A percentile compares a stretch with the other conserved stretches of the same genome.
Conservation (phyloP, 2,888 invertebrate genomes). For the Ennomos fuscantarius region DNA sequence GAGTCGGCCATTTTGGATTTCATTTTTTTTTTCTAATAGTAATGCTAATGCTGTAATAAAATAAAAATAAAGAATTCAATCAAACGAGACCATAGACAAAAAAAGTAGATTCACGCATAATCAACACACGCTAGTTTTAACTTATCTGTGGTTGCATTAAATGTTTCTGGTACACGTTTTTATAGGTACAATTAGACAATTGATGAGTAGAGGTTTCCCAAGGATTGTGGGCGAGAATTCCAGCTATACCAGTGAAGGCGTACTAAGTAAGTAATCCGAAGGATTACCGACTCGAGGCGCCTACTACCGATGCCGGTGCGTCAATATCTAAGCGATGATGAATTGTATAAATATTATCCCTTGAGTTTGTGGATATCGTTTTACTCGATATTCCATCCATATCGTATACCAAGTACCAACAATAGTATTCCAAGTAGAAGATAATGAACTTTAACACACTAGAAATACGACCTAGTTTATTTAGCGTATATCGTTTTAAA, state of each 20-base stretch:
- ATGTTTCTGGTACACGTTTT: too few relatives aligned
- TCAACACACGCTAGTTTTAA: too few relatives aligned
- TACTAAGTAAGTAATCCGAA: conserved; percentile 44
- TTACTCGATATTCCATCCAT: conserved; percentile 42
- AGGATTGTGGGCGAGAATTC: conserved; percentile 15
- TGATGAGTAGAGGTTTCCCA: conserved; percentile 24
- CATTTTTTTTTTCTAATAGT: too few relatives aligned
- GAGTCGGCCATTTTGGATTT: too few relatives aligned
- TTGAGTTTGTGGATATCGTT: conserved; percentile 52
- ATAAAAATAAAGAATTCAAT: too few relatives aligned
- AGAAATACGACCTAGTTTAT: background rate
- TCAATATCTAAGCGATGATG: conserved; percentile 69
- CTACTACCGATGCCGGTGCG: conserved; percentile 48
- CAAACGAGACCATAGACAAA: too few relatives aligned
- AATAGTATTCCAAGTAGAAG: background rate
- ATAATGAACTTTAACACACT: background rate
- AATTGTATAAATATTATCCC: conserved; percentile 68
- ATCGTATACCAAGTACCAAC: conserved; percentile 6
- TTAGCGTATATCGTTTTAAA: background rate
- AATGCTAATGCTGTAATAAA: too few relatives aligned
- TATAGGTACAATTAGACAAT: conserved; percentile 42
- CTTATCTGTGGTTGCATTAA: too few relatives aligned
- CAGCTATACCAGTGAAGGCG: conserved; percentile 15
- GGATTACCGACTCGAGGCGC: conserved; percentile 57
- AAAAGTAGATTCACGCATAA: too few relatives aligned